These are phyloP conservation scores for Microctenopoma lineatum DNA, from an alignment of 2,797 vertebrate species.

Conservation along the genomic window DNA sequence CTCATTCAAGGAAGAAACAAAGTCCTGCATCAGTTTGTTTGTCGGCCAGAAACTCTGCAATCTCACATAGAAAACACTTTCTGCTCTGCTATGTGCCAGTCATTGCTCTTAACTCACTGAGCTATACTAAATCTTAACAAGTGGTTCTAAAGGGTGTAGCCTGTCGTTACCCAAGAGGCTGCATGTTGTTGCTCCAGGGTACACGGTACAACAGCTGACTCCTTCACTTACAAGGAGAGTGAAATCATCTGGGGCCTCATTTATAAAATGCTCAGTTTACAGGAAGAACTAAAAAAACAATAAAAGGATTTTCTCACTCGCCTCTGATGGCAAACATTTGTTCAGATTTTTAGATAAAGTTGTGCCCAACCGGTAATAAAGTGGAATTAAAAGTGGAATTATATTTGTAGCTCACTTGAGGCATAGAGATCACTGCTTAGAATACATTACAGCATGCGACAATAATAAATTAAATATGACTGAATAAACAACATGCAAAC, in stretches of 20 bases:
- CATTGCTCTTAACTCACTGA: slow-evolving; percentile 46
- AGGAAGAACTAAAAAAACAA: not conserved
- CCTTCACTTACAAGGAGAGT: not conserved
- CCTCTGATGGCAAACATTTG: not conserved
- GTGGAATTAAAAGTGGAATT: not conserved
- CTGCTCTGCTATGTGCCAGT: slow-evolving; percentile 65
- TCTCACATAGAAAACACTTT: slow-evolving; percentile 51
- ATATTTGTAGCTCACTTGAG: not conserved
- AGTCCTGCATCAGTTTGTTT: slow-evolving; percentile 16
- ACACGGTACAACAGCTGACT: not conserved
- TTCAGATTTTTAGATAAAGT: not conserved
- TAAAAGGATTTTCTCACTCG: not conserved
- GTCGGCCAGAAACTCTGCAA: slow-evolving; percentile 28
- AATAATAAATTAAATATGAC: slow-evolving; percentile 14
- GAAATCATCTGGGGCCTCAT: slow-evolving; percentile 30
- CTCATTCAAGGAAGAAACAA: slow-evolving; percentile 6
- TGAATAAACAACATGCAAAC: slow-evolving; percentile 43
- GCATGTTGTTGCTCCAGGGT: slow-evolving; percentile 40
- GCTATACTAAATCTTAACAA: slow-evolving; percentile 43
- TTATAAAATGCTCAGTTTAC: slow-evolving; percentile 19
- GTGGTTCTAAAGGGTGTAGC: slow-evolving; percentile 21
- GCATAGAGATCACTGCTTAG: not conserved
- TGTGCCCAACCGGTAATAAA: not conserved
- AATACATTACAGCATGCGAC: not conserved
- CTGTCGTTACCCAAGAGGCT: slow-evolving; percentile 18